A percentile compares a stretch with the other conserved stretches of the same genome.
Conservation (phyloP, 2,888 invertebrate genomes). For the Cheilosia pagana region DNA sequence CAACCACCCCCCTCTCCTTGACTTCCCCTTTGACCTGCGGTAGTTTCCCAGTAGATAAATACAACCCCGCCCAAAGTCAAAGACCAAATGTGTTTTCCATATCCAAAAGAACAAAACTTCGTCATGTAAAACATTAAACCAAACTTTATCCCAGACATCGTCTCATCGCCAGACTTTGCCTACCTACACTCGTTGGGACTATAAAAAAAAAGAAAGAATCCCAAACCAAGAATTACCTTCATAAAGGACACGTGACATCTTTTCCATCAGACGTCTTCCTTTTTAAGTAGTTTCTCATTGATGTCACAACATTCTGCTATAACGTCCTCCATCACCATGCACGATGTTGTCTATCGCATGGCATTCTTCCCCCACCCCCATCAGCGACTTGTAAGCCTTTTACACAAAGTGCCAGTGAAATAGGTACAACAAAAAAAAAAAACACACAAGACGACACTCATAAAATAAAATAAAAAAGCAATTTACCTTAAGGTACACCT, state of each 20-base stretch:
- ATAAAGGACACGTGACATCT: slow-evolving; percentile 65
- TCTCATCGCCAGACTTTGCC: slow-evolving; percentile 13
- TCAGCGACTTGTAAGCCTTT: slow-evolving; percentile 41
- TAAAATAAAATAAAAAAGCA: slow-evolving; percentile 72
- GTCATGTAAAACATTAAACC: slow-evolving; percentile 34
- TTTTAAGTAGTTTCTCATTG: slow-evolving; percentile 39
- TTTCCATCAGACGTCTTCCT: slow-evolving; percentile 54
- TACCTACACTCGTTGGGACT: slow-evolving; percentile 8
- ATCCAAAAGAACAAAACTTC: slow-evolving; percentile 28
- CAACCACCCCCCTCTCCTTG: too few relatives aligned
- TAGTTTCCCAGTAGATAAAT: not conserved
- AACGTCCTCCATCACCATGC: slow-evolving; percentile 18
- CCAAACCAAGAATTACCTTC: slow-evolving; percentile 53
- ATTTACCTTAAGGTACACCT: slow-evolving; percentile 62
- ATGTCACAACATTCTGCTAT: slow-evolving; percentile 50
- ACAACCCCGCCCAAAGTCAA: not conserved
- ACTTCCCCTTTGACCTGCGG: not conserved
- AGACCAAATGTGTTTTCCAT: slow-evolving; percentile 31
- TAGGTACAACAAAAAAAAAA: slow-evolving; percentile 7
- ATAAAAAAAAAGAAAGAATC: slow-evolving; percentile 3
- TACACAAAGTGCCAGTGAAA: slow-evolving; percentile 52
- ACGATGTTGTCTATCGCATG: slow-evolving; percentile 16
- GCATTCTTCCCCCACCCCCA: not conserved
- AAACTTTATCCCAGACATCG: slow-evolving; percentile 30
- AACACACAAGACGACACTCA: slow-evolving; percentile 22